These are phyloP conservation scores for Malacoraja senta DNA, from an alignment of 2,797 vertebrate genomes.

Conservation along the genomic window DNA sequence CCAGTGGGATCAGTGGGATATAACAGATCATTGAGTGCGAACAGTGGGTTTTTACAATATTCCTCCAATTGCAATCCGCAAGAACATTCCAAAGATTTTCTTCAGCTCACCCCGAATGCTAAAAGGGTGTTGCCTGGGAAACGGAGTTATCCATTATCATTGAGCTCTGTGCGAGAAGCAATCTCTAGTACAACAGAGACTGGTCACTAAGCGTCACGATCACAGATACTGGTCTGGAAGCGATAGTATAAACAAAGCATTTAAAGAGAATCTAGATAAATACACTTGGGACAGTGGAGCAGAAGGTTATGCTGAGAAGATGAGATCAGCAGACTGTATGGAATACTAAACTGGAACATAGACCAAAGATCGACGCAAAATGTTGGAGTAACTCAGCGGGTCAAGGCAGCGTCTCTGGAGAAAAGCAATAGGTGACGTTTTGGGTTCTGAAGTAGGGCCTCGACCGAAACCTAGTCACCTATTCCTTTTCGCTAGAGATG, in stretches of 20 bases:
- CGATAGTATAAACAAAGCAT: neutral
- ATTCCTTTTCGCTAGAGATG: too few species aligned
- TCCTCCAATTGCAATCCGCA: neutral
- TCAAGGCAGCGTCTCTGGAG: too few species aligned
- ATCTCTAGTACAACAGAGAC: neutral
- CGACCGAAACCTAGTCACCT: too few species aligned
- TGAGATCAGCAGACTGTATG: neutral
- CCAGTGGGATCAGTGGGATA: neutral
- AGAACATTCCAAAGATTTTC: neutral
- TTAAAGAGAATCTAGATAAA: neutral
- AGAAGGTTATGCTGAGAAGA: neutral
- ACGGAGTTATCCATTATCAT: neutral
- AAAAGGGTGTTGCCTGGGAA: neutral
- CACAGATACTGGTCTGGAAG: neutral
- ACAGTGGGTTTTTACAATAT: neutral
- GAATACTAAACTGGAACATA: neutral
- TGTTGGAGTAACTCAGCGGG: too few species aligned
- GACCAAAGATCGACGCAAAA: too few species aligned
- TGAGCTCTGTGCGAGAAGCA: constrained; percentile 1
- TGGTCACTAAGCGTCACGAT: neutral
- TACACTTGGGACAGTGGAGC: neutral
- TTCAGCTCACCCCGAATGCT: neutral
- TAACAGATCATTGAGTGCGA: neutral
- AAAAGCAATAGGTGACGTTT: too few species aligned
- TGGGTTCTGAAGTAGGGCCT: too few species aligned